Evolutionary conservation across 2,888 invertebrate genomes (phyloP).

Genomic region (Acanthopleura granulata): DNA sequence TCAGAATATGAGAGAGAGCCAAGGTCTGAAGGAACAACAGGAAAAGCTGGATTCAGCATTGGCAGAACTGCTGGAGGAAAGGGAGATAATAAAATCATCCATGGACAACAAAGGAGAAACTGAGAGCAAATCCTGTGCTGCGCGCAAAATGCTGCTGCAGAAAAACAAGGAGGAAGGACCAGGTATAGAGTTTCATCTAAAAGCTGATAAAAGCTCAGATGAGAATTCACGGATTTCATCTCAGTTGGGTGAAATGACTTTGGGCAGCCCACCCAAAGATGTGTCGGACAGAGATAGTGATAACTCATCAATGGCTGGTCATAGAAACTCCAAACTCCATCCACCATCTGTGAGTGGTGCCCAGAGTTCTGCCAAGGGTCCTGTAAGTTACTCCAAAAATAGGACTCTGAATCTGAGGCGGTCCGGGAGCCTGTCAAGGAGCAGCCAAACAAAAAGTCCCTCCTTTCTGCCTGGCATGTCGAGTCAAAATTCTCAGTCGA

Average conservation of each 20-base stretch:
- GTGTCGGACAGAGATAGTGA: background rate
- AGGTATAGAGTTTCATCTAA: background rate
- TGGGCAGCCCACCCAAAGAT: too few species aligned
- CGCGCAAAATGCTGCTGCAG: background rate
- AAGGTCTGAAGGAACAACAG: constrained; percentile 42
- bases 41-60: constrained; percentile 44
- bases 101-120: background rate
- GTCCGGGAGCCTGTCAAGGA: background rate
- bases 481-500: too few species aligned
- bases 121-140: background rate
- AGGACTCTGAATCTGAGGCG: background rate
- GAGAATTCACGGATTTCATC: too few species aligned
- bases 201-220: background rate
- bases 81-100: constrained; percentile 28
- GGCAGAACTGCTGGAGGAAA: constrained; percentile 40
- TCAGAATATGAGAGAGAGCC: constrained; percentile 32
- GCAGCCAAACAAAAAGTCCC: background rate
- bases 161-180: background rate
- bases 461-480: too few species aligned
- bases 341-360: background rate
- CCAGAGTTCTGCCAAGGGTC: constrained; percentile 25
- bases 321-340: background rate
- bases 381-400: background rate
- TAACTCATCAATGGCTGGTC: background rate
- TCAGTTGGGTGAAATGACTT: too few species aligned